Conservation (phyloP, 2,797 vertebrate species). For the Apogon talboti region DNA sequence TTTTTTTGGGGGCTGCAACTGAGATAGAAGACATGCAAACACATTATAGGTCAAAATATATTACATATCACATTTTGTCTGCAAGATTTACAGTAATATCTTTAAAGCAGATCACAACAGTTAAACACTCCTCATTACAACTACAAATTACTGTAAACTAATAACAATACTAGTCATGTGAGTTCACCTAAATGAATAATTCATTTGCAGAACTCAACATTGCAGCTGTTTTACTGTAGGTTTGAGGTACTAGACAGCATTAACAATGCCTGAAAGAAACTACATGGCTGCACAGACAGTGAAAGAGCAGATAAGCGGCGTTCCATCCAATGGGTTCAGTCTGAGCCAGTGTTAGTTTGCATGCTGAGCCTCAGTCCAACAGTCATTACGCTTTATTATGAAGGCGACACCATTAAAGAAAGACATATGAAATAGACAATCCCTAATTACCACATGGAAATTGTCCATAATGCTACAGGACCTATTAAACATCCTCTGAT, state of each 20-base stretch:
- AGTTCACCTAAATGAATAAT: too few species aligned
- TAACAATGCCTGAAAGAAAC: neutral
- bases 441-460: neutral
- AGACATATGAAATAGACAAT: neutral
- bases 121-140: too few species aligned
- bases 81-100: too few species aligned
- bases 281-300: slow-evolving; percentile 11
- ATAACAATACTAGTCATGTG: too few species aligned
- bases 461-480: neutral
- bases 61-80: too few species aligned
- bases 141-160: too few species aligned
- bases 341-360: slow-evolving; percentile 60
- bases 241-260: neutral
- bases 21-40: neutral
- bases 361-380: slow-evolving; percentile 44
- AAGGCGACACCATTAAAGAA: slow-evolving; percentile 21
- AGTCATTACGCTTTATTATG: slow-evolving; percentile 13
- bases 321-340: slow-evolving; percentile 49
- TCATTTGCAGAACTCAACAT: too few species aligned
- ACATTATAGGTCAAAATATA: neutral
- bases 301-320: slow-evolving; percentile 46
- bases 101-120: too few species aligned
- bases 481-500: neutral
- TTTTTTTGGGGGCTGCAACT: neutral
- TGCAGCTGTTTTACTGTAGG: too few species aligned